Evolutionary conservation across 1,140 invertebrate species (phyloP), one percentile per base, ranked within the genome.

Genomic region (Piezodorus guildinii): DNA sequence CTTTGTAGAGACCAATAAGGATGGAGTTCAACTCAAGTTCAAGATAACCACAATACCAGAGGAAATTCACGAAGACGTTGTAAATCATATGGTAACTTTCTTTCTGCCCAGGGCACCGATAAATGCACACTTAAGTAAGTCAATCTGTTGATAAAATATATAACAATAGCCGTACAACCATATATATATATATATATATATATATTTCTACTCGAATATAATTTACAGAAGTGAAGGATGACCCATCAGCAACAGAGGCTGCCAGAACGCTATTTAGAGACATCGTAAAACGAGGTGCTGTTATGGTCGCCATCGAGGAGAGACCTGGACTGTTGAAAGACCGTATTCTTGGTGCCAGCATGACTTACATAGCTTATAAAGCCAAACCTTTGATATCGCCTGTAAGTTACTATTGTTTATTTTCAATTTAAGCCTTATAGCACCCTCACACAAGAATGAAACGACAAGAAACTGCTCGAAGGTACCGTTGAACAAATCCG

Each of bases 91-190:
- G 62, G 1, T 51, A 16, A 10, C 23, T 5, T 27, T 52, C 23
- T 62, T 62, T 30, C 30, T 62, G 12, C 45, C 45, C 3, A 51
- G 62, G 34, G 62, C 51, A 21, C 62, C 62, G 2, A 45, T 62
- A 4, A 21, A 25, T 14, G 16, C 8, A 15, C 46, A 51, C 34
- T 25, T 23, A 25, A 34, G 62, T 62, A 52, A 52, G 43, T 52
- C 14, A 45, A 8, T 46, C 21, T n/a, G n/a, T n/a, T n/a, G n/a
- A n/a, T n/a, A n/a, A n/a, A n/a, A n/a, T n/a, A n/a, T n/a, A n/a
- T n/a, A n/a, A n/a, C n/a, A n/a, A n/a, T n/a, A n/a, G n/a, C n/a
- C n/a, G n/a, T n/a, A n/a, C n/a, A n/a, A n/a, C n/a, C n/a, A n/a
- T n/a, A n/a, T n/a, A n/a, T n/a, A n/a, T n/a, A n/a, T n/a, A n/a